Evolutionary conservation across 2,888 invertebrate genomes (phyloP), one percentile per base, ranked within the genome.

Genomic region (Hyppa rectilinea): DNA sequence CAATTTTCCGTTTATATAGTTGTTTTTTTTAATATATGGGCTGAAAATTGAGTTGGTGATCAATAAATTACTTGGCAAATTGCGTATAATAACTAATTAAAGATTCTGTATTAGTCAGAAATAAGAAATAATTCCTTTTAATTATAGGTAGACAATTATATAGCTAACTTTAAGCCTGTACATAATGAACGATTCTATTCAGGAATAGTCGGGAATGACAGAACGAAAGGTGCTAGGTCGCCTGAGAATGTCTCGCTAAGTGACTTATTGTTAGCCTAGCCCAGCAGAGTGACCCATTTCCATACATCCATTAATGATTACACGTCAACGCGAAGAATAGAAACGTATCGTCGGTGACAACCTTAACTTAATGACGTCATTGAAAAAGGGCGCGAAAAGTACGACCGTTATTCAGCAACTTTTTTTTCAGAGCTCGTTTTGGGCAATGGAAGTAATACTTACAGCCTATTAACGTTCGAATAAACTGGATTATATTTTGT

Each of bases 231-330:
- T 61, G 58, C 43, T 52, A 52, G 63, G 43, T 43, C 26, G 17
- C 14, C 61, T 43, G n/a, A 75, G 60, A 70, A 80, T 29, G 56
- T 64, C 61, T 61, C 49, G 34, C 60, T 78, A 80, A 78, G 81
- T 78, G 76, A 75, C 56, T 61, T 75, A 75, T 80, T 78, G 81
- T 80, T 75, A 52, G 81, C 60, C 76, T n/a, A 53, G 56, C 70
- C 81, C 50, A 61, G 29, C 34, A 64, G 45, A 75, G 64, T 38
- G 69, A 80, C 81, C 63, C 81, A 64, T 69, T 69, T 61, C 47
- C 58, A 70, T 45, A 40, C 34, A 61, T 23, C 56, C 70, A 47
- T 80, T 75, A 80, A 75, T 65, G 76, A 69, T 49, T 60, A 56
- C 36, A 69, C 60, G 62, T 74, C 55, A 63, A 38, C 31, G 56